phyloP scores from a whole-genome alignment of 2,888 invertebrate genomes.

The Tetragonula carbonaria region DNA sequence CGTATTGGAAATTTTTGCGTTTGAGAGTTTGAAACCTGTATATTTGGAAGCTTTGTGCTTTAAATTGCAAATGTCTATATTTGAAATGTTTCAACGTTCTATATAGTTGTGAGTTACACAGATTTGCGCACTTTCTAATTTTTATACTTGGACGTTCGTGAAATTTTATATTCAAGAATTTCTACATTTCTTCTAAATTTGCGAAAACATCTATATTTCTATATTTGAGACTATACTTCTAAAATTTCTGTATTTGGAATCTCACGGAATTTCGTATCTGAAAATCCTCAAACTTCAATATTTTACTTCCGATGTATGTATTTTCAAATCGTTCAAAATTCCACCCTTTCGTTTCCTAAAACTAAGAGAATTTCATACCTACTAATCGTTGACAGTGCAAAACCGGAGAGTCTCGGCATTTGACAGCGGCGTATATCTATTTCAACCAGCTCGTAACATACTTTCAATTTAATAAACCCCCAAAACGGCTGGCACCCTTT shows the following conservation, averaged over 20 bases:
- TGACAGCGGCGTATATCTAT: conserved; percentile 46
- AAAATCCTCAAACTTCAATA: no score
- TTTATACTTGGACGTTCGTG: neutral
- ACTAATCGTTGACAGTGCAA: neutral
- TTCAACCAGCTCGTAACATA: conserved; percentile 71
- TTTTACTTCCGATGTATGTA: neutral
- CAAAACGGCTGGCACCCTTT: conserved; percentile 70
- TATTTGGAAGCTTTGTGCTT: no score
- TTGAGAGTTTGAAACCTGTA: no score
- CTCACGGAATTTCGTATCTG: neutral
- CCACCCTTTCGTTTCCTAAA: neutral
- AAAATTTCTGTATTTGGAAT: neutral
- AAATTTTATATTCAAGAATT: neutral
- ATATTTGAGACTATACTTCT: neutral
- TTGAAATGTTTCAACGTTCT: no score
- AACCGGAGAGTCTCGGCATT: conserved; percentile 19
- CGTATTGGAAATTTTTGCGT: no score
- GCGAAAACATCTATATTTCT: neutral
- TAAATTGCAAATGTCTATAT: no score
- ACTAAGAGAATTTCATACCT: neutral
- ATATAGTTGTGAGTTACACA: no score
- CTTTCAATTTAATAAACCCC: conserved; percentile 81
- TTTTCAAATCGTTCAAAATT: neutral
- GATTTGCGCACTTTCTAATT: no score
- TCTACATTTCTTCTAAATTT: neutral